Evolutionary conservation across 2,113 vertebrate genomes (phyloP).

Genomic region (Sturnira hondurensis): DNA sequence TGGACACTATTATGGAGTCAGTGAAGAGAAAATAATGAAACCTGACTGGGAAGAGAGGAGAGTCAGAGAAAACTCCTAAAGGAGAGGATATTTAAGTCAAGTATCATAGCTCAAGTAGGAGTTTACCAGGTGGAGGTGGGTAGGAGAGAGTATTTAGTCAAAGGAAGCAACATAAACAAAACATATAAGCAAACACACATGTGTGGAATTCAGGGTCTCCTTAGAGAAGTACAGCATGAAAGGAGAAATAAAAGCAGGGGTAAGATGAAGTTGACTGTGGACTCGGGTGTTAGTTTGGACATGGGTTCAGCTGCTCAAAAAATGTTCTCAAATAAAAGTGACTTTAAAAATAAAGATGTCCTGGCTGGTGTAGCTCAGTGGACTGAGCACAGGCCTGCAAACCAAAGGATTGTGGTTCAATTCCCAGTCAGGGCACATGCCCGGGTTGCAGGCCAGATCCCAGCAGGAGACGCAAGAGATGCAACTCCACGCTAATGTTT

Average conservation of each 20-base stretch:
- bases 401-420: too few species aligned
- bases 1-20: background rate
- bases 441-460: too few species aligned
- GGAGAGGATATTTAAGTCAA: background rate
- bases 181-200: fast-evolving
- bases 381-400: too few species aligned
- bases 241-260: too few species aligned
- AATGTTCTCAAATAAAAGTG: background rate
- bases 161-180: background rate
- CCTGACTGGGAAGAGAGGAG: background rate
- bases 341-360: background rate
- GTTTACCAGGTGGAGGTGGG: background rate
- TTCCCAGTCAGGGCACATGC: too few species aligned
- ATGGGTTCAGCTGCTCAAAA: background rate
- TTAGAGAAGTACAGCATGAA: fast-evolving
- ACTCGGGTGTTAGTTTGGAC: background rate
- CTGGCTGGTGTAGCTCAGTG: too few species aligned
- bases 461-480: too few species aligned
- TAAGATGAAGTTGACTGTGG: background rate
- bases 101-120: background rate
- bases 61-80: background rate
- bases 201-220: fast-evolving
- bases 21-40: background rate
- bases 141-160: background rate
- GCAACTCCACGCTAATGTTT: too few species aligned